Base-by-base conservation (phyloP, 2,113 vertebrate species). In the Nanorana parkeri region DNA sequence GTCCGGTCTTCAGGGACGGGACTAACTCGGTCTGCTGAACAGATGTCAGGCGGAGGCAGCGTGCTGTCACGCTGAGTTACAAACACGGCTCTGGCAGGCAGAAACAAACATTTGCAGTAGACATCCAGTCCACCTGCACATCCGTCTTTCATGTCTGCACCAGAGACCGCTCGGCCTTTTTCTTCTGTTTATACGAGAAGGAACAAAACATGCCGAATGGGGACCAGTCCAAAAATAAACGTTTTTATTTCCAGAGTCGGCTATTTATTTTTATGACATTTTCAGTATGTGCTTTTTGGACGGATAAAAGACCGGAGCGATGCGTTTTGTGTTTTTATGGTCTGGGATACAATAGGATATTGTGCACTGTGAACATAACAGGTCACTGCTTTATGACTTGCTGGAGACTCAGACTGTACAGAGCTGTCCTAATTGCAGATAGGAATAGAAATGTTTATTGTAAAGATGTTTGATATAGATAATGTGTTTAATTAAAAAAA, bases 51-150 rank as follows among this genome's bases (percentile, higher is more conserved):
- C 26, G 24, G n/a, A 67, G 26, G 51, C 32, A 55, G 52, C 26
- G 28, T 16, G 4, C 66, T 41, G 56, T 56, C 80, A 74, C 24
- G 17, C 51, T 36, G 61, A 41, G 79, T 54, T 24, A 79, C 28
- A 68, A 23, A 68, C 26, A 21, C 28, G 1, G 7, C 17, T 41
- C 68, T 51, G 60, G 61, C 63, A 68, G 65, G 61, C 80, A 75
- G 16, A 56, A 41, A 58, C 20, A 67, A 82, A 67, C 51, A 74
- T 2, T 60, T 15, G 13, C 56, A 19, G 36, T 68, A 68, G 17
- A 56, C 23, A 28, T 56, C 16, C 28, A 16, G 28, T 82, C 80
- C 69, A 82, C 71, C 80, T 82, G 80, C 63, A 75, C 29, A 68
- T 75, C 17, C 52, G 26, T 63, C 68, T 66, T 81, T 67, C 41